These are phyloP conservation scores for Chloropsis hardwickii DNA, from an alignment of 2,113 vertebrate genomes.

Conservation along the genomic window DNA sequence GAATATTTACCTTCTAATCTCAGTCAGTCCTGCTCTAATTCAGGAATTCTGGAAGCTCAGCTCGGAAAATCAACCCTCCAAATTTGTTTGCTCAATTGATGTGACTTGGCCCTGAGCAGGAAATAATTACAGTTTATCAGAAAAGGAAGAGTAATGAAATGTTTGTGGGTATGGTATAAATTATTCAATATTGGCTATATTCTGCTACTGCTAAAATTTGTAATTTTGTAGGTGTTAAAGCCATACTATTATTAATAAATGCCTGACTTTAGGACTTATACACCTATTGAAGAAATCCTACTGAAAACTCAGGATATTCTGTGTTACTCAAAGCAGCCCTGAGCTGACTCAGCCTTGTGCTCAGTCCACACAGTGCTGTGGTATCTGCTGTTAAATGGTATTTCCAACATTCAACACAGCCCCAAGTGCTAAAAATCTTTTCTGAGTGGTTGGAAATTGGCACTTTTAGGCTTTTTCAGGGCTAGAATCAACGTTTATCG, in stretches of 20 bases:
- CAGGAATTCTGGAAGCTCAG: neutral
- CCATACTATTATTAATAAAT: neutral
- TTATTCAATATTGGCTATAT: neutral
- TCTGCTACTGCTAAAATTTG: neutral
- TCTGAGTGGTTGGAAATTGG: neutral
- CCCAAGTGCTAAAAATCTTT: neutral
- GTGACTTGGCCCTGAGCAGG: neutral
- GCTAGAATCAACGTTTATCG: neutral
- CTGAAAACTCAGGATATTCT: neutral
- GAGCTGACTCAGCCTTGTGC: neutral
- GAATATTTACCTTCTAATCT: neutral
- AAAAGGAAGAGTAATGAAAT: neutral
- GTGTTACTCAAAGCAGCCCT: neutral
- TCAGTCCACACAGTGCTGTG: neutral
- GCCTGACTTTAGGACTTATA: neutral
- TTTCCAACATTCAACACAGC: fast-evolving
- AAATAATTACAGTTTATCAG: neutral
- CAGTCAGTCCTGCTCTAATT: neutral
- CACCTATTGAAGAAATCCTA: neutral
- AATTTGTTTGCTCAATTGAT: neutral
- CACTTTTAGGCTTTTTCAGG: neutral
- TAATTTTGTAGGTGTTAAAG: neutral
- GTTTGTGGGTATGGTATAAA: neutral
- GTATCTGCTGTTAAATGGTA: neutral
- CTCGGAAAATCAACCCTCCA: neutral